Evolutionary conservation across 2,888 invertebrate genomes (phyloP).

Genomic region (Bimastos eiseni): DNA sequence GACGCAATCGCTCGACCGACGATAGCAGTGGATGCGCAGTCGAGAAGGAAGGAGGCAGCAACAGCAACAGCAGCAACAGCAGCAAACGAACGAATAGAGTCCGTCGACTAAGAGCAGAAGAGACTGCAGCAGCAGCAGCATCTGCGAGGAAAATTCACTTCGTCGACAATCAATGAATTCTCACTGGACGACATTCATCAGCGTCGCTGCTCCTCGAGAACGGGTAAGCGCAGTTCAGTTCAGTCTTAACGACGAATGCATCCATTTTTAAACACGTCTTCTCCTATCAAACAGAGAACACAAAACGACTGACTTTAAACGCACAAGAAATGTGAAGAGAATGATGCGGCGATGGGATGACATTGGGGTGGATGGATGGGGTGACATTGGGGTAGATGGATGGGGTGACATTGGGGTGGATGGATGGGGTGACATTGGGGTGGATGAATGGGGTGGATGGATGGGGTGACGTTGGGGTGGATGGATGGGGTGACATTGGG

Average conservation of each 20-base stretch:
- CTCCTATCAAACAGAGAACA: background rate
- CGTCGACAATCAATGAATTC: constrained; percentile 14
- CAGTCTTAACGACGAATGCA: background rate
- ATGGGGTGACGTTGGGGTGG: too few species aligned
- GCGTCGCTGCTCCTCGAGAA: background rate
- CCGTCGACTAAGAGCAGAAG: background rate
- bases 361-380: background rate
- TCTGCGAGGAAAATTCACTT: background rate
- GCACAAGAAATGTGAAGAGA: background rate
- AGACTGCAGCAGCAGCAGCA: too few species aligned
- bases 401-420: too few species aligned
- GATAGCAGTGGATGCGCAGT: too few species aligned
- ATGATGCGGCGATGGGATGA: background rate
- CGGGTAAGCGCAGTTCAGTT: background rate
- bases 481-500: too few species aligned
- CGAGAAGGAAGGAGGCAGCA: too few species aligned
- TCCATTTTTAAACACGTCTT: constrained; percentile 20
- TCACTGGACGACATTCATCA: constrained; percentile 23
- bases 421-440: too few species aligned
- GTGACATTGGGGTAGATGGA: too few species aligned
- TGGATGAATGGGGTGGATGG: background rate
- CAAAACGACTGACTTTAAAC: background rate
- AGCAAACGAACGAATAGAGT: background rate
- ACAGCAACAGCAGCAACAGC: too few species aligned
- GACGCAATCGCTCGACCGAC: background rate